Percentiles rank a stretch among this genome's conserved stretches.
These are phyloP conservation scores for Dione juno DNA, from an alignment of 2,888 invertebrate genomes.

Conservation along the genomic window DNA sequence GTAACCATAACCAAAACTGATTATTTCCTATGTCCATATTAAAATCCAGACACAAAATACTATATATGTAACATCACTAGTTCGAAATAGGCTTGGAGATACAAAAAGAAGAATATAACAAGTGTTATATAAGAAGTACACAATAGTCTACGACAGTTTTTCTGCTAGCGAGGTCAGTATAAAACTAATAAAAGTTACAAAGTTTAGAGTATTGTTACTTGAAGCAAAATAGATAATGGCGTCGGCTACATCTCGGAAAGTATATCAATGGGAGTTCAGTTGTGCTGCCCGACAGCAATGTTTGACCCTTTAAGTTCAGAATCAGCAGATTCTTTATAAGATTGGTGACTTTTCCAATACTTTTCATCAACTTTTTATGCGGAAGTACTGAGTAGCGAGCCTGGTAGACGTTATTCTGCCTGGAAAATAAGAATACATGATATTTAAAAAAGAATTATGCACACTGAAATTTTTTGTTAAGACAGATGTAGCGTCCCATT, in stretches of 20 bases:
- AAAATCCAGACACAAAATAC: too few relatives aligned
- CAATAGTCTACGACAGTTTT: not conserved
- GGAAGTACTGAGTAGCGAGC: too few relatives aligned
- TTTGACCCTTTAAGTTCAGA: constrained; percentile 35
- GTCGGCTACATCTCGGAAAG: constrained; percentile 30
- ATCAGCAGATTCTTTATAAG: constrained; percentile 28
- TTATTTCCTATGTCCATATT: too few relatives aligned
- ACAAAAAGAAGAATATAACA: not conserved
- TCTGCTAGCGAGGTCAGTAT: constrained; percentile 25
- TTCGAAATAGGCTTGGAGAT: not conserved
- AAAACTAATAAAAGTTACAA: constrained; percentile 35
- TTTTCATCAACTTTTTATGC: not conserved
- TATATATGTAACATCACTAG: too few relatives aligned
- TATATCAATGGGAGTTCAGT: constrained; percentile 38
- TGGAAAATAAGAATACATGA: too few relatives aligned
- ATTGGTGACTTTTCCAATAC: constrained; percentile 6
- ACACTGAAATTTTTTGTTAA: too few relatives aligned
- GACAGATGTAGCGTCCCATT: too few relatives aligned
- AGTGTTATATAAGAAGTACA: not conserved
- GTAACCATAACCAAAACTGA: too few relatives aligned
- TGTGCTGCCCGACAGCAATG: constrained; percentile 29
- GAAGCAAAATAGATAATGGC: constrained; percentile 34
- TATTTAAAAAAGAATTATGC: too few relatives aligned
- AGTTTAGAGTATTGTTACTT: constrained; percentile 32
- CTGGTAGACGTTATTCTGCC: too few relatives aligned